Percentiles rank a stretch among this genome's conserved stretches.
Evolutionary conservation across 2,797 vertebrate species (phyloP).

Genomic region (Chrysocyon brachyurus): DNA sequence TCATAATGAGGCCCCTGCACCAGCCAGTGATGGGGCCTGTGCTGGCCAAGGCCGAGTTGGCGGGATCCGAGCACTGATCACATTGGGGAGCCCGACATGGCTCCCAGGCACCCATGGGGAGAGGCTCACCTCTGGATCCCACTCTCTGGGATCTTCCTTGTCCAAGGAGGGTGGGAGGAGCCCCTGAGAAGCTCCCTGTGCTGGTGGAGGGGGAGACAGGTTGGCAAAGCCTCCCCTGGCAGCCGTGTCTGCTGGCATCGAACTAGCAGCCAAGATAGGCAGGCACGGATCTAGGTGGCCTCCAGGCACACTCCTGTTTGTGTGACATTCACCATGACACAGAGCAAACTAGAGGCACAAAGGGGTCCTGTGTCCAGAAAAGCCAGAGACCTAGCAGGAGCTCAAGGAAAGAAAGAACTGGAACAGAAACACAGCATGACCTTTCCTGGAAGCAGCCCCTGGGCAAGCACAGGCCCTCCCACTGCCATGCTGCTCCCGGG

Average conservation of each 20-base stretch:
- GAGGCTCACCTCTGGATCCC: too few species aligned
- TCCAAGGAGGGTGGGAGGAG: background rate
- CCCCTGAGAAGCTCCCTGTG: rapidly evolving
- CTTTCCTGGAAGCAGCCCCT: background rate
- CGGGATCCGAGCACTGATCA: background rate
- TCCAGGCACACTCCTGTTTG: background rate
- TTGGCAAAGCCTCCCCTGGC: too few species aligned
- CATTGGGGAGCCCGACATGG: rapidly evolving
- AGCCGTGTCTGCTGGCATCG: rapidly evolving
- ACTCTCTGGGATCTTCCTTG: background rate
- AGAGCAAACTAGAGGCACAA: background rate
- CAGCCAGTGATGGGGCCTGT: rapidly evolving
- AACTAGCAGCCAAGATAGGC: background rate
- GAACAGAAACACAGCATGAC: background rate
- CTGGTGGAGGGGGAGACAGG: rapidly evolving
- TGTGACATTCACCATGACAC: background rate
- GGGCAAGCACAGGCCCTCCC: background rate
- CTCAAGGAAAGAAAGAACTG: background rate
- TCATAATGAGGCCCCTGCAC: background rate
- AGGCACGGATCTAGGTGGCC: background rate
- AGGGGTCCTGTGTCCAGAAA: background rate
- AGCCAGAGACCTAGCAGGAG: background rate
- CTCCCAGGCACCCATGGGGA: rapidly evolving
- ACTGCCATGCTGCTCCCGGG: rapidly evolving
- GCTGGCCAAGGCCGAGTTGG: rapidly evolving